phyloP scores from a whole-genome alignment of 2,113 vertebrate genomes.

The Amblyornis subalaris region DNA sequence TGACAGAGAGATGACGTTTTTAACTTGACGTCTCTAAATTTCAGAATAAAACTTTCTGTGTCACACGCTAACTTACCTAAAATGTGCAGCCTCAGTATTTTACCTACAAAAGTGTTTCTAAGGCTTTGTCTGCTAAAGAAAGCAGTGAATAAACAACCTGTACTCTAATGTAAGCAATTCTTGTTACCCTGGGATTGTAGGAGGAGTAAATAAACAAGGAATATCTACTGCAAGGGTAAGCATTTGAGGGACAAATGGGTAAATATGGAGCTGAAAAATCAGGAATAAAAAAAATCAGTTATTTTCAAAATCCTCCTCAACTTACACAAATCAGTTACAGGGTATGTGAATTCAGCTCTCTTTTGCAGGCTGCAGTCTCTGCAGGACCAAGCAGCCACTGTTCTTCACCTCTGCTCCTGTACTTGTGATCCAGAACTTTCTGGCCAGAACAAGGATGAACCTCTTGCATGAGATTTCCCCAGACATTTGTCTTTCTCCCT shows the following conservation, averaged over 20 bases:
- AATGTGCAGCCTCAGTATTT: not conserved
- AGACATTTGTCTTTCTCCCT: not conserved
- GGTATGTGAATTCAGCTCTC: not conserved
- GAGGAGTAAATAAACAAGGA: not conserved
- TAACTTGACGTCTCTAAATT: not conserved
- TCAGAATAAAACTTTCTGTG: not conserved
- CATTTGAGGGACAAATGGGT: not conserved
- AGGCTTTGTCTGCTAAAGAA: not conserved
- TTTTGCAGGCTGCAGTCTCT: not conserved
- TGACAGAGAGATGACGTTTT: not conserved
- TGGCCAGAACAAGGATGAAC: not conserved
- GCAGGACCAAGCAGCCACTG: not conserved
- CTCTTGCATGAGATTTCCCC: not conserved
- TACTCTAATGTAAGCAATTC: not conserved
- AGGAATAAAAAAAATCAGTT: not conserved
- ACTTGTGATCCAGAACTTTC: not conserved
- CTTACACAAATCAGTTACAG: not conserved
- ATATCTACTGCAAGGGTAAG: not conserved
- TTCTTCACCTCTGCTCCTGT: not conserved
- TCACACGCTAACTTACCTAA: not conserved
- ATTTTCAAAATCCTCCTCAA: not conserved
- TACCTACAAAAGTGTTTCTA: not conserved
- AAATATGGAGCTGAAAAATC: not conserved
- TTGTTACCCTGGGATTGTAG: not conserved
- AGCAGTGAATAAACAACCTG: not conserved